Conservation (phyloP, 2,113 vertebrate species). For the Mormyrus iriodes region DNA sequence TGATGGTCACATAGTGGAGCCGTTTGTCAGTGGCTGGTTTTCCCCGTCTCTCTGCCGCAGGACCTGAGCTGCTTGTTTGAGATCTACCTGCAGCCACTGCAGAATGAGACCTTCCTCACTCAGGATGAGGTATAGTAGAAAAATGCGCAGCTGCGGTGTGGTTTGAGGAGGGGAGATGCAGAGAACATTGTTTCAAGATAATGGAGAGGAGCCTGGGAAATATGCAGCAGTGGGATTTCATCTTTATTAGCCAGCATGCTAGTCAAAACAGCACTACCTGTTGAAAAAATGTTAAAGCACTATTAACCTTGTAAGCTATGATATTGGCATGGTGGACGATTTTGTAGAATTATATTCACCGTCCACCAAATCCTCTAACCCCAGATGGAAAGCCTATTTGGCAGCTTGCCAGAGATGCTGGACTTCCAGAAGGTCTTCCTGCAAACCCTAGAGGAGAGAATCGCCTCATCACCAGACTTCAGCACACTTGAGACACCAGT, state of each 20-base stretch:
- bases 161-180: background rate
- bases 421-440: conserved; percentile 95
- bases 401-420: conserved; percentile 92
- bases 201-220: background rate
- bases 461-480: conserved; percentile 82
- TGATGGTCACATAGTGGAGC: background rate
- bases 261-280: background rate
- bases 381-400: conserved; percentile 97
- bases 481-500: conserved; percentile 79
- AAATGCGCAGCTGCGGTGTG: background rate
- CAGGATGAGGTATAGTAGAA: conserved; percentile 77
- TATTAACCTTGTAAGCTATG: background rate
- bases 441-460: conserved; percentile 89
- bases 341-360: background rate
- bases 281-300: background rate
- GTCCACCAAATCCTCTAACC: background rate
- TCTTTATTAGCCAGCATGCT: background rate
- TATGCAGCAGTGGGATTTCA: background rate
- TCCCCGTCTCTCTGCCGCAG: conserved; percentile 47
- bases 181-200: background rate
- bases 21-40: background rate
- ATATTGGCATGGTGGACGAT: background rate
- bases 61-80: conserved; percentile 88
- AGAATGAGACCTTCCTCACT: conserved; percentile 89
- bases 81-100: conserved; percentile 89